Base-by-base conservation (phyloP, 1,140 invertebrate genomes). In the Neotoxoptera formosana region DNA sequence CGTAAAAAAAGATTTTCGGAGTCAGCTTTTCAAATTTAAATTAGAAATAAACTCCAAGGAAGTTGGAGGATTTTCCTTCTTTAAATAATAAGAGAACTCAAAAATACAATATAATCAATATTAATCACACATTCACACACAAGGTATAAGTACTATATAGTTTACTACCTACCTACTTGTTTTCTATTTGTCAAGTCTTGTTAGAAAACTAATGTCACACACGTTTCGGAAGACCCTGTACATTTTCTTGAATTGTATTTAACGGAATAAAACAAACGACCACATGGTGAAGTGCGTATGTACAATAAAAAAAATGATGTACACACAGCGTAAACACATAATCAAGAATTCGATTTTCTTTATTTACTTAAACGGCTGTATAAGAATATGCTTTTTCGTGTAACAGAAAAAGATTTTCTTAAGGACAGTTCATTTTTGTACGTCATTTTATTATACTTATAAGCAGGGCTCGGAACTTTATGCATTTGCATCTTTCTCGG, bases 241-340 rank as follows among this genome's bases (percentile, higher is more conserved):
- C 6, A 34, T 76, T 76, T 76, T 76, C 60, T 76, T 76, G 14
- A 30, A 76, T 76, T 76, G n/a, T 76, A 76, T 76, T 76, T 76
- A 76, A 76, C 14, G n/a, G n/a, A 76, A 76, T n/a, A 76, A 76
- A 76, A 30, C 60, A 76, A 76, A 76, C 60, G 60, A 76, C 17
- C 23, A n/a, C 6, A n/a, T 6, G 1, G 60, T 76, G n/a, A 76
- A 76, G 60, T 76, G n/a, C n/a, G 11, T 7, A 76, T 76, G 60
- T 76, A 76, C 60, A n/a, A n/a, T 76, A 76, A 76, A 41, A 76
- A 76, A 76, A 76, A 76, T 76, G n/a, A 76, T 76, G 30, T n/a
- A 76, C 30, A 76, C 30, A 76, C n/a, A 9, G 60, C 9, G 25
- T 67, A 25, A 30, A 67, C 60, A 67, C 25, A 76, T 76, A n/a